Percentiles rank a stretch among this genome's conserved stretches.
phyloP scores from a whole-genome alignment of 2,888 invertebrate species.

The Lasioglossum calceatum region DNA sequence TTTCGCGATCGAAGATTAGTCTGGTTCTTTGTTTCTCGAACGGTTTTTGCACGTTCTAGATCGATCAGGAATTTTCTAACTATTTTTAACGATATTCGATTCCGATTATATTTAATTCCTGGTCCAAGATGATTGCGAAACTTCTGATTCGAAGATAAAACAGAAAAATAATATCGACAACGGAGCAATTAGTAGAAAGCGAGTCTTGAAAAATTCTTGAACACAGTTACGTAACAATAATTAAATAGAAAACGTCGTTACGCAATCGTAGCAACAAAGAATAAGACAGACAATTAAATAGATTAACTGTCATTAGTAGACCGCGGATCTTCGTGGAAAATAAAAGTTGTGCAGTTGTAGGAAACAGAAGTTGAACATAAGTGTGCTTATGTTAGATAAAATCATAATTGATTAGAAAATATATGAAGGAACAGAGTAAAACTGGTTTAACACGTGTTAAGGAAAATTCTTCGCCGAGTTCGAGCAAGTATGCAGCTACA shows the following conservation, averaged over 20 bases:
- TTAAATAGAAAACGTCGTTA: not conserved
- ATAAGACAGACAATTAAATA: not conserved
- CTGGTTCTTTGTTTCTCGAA: not conserved
- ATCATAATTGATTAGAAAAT: not conserved
- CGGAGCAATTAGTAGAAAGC: not conserved
- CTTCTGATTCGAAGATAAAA: not conserved
- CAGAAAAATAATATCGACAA: not conserved
- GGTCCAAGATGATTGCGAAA: not conserved
- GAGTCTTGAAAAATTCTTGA: not conserved
- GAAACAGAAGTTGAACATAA: not conserved
- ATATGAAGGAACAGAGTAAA: not conserved
- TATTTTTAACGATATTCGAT: not conserved
- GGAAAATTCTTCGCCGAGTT: not conserved
- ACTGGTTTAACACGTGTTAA: not conserved
- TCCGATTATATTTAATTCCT: not conserved
- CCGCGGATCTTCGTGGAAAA: not conserved
- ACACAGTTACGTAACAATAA: not conserved
- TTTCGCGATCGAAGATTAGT: conserved; percentile 4
- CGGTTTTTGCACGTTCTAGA: not conserved
- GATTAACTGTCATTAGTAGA: not conserved
- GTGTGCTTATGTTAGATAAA: not conserved
- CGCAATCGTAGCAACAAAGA: not conserved
- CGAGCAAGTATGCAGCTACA: not conserved
- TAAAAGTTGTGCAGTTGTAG: not conserved
- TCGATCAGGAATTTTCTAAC: not conserved